Percentiles rank a stretch among this genome's conserved stretches.
These are phyloP conservation scores for Smutsia gigantea DNA, from an alignment of 2,797 vertebrate genomes.

Conservation along the genomic window DNA sequence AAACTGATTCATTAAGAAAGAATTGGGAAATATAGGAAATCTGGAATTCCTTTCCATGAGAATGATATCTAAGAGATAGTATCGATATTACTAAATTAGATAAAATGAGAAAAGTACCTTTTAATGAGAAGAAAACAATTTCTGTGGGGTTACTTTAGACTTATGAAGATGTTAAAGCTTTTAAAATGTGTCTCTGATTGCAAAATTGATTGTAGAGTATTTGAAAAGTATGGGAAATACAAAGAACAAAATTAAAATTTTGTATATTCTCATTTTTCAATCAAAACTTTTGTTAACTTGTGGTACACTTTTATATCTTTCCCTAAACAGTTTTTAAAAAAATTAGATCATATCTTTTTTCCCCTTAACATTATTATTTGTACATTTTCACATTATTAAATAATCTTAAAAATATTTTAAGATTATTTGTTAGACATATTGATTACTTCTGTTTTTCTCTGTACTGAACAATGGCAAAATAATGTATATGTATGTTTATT, in stretches of 20 bases:
- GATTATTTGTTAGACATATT: not conserved
- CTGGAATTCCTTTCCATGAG: not conserved
- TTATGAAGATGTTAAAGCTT: not conserved
- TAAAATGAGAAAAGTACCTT: not conserved
- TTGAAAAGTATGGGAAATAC: not conserved
- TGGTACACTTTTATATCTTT: not conserved
- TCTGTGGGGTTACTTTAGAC: not conserved
- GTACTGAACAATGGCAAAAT: not conserved
- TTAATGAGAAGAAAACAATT: not conserved
- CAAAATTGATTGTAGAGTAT: not conserved
- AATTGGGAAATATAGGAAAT: not conserved
- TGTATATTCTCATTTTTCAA: not conserved
- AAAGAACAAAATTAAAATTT: not conserved
- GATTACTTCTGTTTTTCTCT: not conserved
- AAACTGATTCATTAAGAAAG: not conserved
- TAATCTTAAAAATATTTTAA: not conserved
- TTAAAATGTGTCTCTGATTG: not conserved
- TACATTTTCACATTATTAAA: not conserved
- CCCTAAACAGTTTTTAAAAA: not conserved
- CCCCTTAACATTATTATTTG: not conserved
- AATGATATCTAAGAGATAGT: not conserved
- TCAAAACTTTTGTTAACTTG: not conserved
- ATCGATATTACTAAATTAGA: not conserved
- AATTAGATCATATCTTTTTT: not conserved
- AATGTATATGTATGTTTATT: not conserved